Evolutionary conservation across 1,140 invertebrate genomes (phyloP), one percentile per base, ranked within the genome.

Genomic region (Drosophila takahashii): DNA sequence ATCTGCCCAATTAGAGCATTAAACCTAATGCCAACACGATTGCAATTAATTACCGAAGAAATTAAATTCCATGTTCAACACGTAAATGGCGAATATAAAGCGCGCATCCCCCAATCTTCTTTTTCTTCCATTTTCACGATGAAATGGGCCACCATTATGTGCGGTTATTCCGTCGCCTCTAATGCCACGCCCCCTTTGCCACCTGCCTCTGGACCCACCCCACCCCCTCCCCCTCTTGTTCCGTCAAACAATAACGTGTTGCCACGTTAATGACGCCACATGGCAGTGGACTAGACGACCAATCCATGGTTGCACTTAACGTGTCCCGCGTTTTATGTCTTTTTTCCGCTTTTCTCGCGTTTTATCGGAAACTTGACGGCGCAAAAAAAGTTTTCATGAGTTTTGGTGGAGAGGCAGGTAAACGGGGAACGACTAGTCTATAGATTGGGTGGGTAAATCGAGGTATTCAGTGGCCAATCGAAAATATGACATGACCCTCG

Each of bases 1-100:
- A 81, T 81, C 72, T 78, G 64, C 59, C 66, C 79, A 83, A 87
- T 87, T 89, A 89, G 76, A 79, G 69, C 84, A 89, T 89, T 89
- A 89, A 89, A 84, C 77, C 67, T 89, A 89, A 89, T 89, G 76
- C 84, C 84, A 89, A 89, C 84, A 89, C 84, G 84, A 89, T 89
- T 89, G 84, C 84, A 89, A 89, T 89, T 89, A 89, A 89, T 89
- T 89, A 89, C 84, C 84, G 70, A 89, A 80, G 84, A 89, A 89
- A 89, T 89, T 89, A 89, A 89, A 89, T 89, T 89, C 77, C 77
- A 89, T 84, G 84, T 80, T 89, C 84, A 89, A 89, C 84, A 89
- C 84, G 84, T 89, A 71, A 75, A 81, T 76, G 53, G 50, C 64
- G 76, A 83, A 89, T 86, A 86, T 86, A 79, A 86, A 76, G 66